phyloP scores from a whole-genome alignment of 2,113 vertebrate genomes.

The Prionailurus viverrinus region DNA sequence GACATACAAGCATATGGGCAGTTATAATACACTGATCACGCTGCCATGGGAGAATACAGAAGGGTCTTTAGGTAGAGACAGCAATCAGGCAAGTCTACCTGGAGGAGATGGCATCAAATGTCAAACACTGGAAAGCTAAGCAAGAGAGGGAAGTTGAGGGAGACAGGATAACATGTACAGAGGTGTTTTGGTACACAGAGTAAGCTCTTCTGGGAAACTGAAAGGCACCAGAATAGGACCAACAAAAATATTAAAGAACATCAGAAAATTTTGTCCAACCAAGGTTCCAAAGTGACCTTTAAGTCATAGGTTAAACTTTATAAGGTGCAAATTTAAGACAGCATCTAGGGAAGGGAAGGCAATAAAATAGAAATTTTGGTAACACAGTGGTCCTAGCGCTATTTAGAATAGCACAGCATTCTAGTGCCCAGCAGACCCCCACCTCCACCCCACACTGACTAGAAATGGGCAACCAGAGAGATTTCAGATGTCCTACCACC shows the following conservation, averaged over 20 bases:
- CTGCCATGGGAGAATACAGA: background rate
- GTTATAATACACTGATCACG: background rate
- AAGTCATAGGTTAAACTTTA: background rate
- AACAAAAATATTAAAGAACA: background rate
- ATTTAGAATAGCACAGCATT: background rate
- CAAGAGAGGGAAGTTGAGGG: background rate
- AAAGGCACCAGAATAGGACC: background rate
- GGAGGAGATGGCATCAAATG: background rate
- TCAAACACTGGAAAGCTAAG: background rate
- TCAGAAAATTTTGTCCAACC: background rate
- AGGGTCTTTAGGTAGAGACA: background rate
- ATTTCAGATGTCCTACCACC: background rate
- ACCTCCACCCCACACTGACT: no score
- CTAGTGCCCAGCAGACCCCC: background rate
- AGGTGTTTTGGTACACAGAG: background rate
- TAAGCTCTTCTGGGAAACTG: background rate
- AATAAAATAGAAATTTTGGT: background rate
- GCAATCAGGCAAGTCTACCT: background rate
- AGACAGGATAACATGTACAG: background rate
- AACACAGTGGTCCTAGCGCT: background rate
- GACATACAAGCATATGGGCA: background rate
- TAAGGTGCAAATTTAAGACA: background rate
- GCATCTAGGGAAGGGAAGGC: background rate
- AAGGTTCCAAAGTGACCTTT: background rate
- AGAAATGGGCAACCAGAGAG: background rate